Evolutionary conservation across 2,888 invertebrate species (phyloP).

Genomic region (Sarcophaga rosellei): DNA sequence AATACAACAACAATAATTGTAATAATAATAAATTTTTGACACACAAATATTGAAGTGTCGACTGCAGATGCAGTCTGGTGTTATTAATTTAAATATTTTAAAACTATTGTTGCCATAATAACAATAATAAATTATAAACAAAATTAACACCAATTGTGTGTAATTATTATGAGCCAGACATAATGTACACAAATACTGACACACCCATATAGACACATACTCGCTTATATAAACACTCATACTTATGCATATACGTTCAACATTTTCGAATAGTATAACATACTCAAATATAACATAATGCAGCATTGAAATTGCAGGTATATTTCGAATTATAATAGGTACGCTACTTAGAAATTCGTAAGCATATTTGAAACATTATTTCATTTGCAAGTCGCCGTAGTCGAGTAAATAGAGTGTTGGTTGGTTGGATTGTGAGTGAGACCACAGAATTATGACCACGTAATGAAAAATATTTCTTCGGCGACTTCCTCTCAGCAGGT

Average conservation of each 20-base stretch:
- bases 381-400: too few species aligned
- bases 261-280: too few species aligned
- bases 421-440: too few species aligned
- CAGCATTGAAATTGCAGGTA: too few species aligned
- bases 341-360: too few species aligned
- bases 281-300: neutral
- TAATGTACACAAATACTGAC: neutral
- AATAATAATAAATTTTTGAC: constrained; percentile 36
- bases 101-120: constrained; percentile 36
- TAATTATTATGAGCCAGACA: constrained; percentile 29
- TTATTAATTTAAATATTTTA: constrained; percentile 37
- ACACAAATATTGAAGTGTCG: constrained; percentile 29
- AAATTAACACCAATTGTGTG: constrained; percentile 48
- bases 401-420: too few species aligned
- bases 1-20: constrained; percentile 26
- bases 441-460: too few species aligned
- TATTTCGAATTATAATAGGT: too few species aligned
- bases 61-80: constrained; percentile 40
- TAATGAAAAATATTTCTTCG: too few species aligned
- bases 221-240: neutral
- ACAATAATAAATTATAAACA: constrained; percentile 43
- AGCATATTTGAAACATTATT: too few species aligned
- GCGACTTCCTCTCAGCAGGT: too few species aligned
- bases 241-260: neutral
- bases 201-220: neutral